phyloP scores from a whole-genome alignment of 2,797 vertebrate genomes.

The Pteronotus mesoamericanus region DNA sequence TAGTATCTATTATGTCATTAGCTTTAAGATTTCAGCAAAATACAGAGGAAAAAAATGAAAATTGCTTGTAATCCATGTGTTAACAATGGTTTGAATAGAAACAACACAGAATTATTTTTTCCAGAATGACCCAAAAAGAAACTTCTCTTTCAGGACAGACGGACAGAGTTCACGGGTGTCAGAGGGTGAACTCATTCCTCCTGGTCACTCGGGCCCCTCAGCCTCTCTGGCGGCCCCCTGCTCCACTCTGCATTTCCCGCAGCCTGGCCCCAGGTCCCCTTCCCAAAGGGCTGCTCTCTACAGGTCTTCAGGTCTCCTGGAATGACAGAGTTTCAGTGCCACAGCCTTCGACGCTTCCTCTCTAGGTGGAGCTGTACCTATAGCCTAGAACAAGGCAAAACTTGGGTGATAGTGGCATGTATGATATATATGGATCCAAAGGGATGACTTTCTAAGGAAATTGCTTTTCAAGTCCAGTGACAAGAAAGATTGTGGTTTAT shows the following conservation, averaged over 20 bases:
- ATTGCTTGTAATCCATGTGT: background rate
- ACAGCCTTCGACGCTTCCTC: background rate
- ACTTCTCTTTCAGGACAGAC: background rate
- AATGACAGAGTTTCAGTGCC: background rate
- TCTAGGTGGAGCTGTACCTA: background rate
- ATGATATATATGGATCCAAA: background rate
- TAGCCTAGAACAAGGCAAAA: background rate
- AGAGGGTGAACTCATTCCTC: background rate
- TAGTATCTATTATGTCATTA: background rate
- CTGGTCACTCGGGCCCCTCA: fast-evolving
- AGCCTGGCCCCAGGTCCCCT: too few species aligned
- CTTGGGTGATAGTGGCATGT: background rate
- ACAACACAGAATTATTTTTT: background rate
- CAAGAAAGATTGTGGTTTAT: background rate
- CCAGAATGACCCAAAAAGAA: background rate
- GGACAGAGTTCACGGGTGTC: fast-evolving
- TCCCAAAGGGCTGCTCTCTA: background rate
- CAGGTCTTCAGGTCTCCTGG: background rate
- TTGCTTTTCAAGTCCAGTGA: background rate
- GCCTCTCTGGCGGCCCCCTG: too few species aligned
- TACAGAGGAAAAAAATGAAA: background rate
- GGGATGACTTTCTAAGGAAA: background rate
- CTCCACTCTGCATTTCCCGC: background rate
- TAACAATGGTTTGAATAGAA: background rate
- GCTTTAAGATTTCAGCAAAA: background rate